Evolutionary conservation across 2,797 vertebrate genomes (phyloP), one percentile per base, ranked within the genome.

Genomic region (Crocidura indochinensis): DNA sequence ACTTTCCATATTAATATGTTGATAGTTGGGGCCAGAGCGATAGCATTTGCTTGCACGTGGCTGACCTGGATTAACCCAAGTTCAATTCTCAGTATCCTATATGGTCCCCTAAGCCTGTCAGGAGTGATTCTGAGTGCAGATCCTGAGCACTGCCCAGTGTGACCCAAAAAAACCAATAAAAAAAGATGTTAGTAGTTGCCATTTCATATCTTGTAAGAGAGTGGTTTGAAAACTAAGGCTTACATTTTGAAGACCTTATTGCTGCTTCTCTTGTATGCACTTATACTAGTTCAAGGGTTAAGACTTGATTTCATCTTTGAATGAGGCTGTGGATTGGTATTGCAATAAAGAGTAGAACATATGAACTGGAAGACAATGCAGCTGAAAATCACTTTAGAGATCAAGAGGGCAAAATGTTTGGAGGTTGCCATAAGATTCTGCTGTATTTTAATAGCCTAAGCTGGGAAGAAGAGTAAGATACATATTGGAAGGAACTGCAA

Each of bases 251-350:
- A 38, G 44, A 47, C 22, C 60, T 53, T 26, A 51, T 56, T 73
- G 31, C 60, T 46, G 15, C 56, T 80, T 87, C 51, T 68, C 38
- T 84, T 68, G 46, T 82, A 38, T 31, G 19, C 24, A 44, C 27
- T 91, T 10, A 26, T 14, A 44, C 78, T 91, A 88, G 83, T 87
- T 56, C 56, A 49, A 17, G 26, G 29, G n/a, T 91, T 75, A 89
- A 89, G 67, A 73, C 27, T 82, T 38, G 24, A 64, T 86, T 51
- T 49, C 62, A 27, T 20, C 73, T 91, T 93, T 79, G 46, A 78
- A 20, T 62, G 31, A 83, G 31, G 38, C 49, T 44, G 83, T 75
- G 60, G 15, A 20, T 87, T 78, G 79, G 77, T 51, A 71, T 93
- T 89, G 67, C 19, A 67, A 38, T 88, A 78, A 86, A 73, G 53